These are phyloP conservation scores for Gouania willdenowi DNA, from an alignment of 2,797 vertebrate species.

Conservation along the genomic window DNA sequence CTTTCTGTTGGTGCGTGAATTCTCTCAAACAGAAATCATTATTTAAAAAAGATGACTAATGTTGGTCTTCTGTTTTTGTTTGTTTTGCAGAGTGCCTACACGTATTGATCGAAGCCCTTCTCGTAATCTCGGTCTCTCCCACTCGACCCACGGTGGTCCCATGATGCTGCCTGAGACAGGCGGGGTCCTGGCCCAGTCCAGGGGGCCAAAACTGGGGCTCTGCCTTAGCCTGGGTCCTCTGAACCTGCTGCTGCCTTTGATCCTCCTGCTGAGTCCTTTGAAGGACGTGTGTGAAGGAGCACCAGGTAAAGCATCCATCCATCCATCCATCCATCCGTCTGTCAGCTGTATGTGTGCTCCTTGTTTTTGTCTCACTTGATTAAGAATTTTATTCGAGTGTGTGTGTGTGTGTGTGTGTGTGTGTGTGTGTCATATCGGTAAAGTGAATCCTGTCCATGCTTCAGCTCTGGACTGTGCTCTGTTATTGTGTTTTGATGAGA, in stretches of 20 bases:
- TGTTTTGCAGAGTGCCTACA: conserved; percentile 67
- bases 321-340: background rate
- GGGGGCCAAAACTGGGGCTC: conserved; percentile 36
- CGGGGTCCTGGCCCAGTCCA: conserved; percentile 32
- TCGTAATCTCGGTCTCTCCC: conserved; percentile 30
- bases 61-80: conserved; percentile 13
- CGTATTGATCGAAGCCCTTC: conserved; percentile 53
- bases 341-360: background rate
- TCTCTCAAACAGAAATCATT: no score
- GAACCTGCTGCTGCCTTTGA: conserved; percentile 49
- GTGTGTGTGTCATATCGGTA: background rate
- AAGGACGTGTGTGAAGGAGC: conserved; percentile 55
- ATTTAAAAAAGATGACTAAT: conserved; percentile 36
- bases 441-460: conserved; percentile 12
- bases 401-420: background rate
- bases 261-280: conserved; percentile 54
- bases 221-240: conserved; percentile 37
- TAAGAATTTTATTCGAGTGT: conserved; percentile 1
- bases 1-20: no score
- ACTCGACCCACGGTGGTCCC: conserved; percentile 32
- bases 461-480: conserved; percentile 30
- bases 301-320: conserved; percentile 57
- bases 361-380: background rate
- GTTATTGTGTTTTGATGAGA: conserved; percentile 63
- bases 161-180: conserved; percentile 53